Evolutionary conservation across 2,113 vertebrate genomes (phyloP), one percentile per base, ranked within the genome.

Genomic region (Geococcyx californianus): DNA sequence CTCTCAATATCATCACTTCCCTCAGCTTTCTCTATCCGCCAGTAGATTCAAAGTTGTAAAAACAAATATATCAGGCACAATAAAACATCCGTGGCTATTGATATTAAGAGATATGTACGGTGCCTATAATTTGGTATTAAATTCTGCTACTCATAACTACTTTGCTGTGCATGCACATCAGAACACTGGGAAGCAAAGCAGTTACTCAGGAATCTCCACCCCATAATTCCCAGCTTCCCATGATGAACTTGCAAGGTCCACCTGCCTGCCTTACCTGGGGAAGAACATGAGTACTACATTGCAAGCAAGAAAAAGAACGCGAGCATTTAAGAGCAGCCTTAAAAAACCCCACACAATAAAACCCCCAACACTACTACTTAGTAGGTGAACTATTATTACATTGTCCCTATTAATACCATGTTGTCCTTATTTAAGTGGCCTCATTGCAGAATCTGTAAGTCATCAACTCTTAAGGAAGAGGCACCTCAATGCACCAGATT

Each of bases 121-220:
- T 38, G 33, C 24, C 82, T 56, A 54, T 19, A 34, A 18, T 17
- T 74, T 95, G 63, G 26, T 69, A 82, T 58, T 79, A 68, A 69
- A 87, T 55, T 64, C 89, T 69, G 81, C 80, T 87, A 78, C 96
- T 97, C 97, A 14, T 62, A 63, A 76, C 69, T 91, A 55, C 84
- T 92, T 73, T 79, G 68, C 56, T 93, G 45, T 51, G 62, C 66
- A 98, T 96, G 96, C 97, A 95, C 84, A 97, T 87, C 95, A 97
- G 96, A 97, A 98, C 73, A 93, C 49, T 9, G 91, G 84, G 97
- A 97, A 97, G 95, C 90, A 96, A 96, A 97, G 89, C 96, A 93
- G 91, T 97, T 98, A 98, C 98, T 97, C 98, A 98, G 90, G 95
- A 98, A 95, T 98, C 98, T 98, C 98, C 98, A 96, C 97, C 98